Conservation (phyloP, 1,140 invertebrate genomes). For the Pinna nobilis region DNA sequence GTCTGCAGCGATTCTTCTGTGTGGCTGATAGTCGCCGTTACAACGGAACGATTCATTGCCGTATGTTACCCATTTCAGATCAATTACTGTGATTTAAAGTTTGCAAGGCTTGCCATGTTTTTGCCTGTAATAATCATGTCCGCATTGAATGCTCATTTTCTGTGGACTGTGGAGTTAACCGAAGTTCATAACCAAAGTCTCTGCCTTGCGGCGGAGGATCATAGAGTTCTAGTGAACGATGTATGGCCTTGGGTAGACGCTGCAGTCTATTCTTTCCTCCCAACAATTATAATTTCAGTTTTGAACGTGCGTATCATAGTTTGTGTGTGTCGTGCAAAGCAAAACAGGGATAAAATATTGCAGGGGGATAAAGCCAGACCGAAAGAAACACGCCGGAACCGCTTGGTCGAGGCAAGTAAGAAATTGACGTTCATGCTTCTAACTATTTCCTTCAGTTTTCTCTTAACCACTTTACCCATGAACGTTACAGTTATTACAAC, state of each 20-base stretch:
- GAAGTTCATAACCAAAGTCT: background rate
- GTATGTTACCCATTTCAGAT: constrained; percentile 67
- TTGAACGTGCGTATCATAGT: constrained; percentile 62
- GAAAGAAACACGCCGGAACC: constrained; percentile 4
- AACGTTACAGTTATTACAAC: constrained; percentile 65
- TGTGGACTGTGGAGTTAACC: constrained; percentile 61
- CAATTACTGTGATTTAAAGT: constrained; percentile 59
- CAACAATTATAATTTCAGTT: constrained; percentile 60
- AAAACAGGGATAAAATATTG: no score
- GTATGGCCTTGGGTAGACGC: constrained; percentile 64
- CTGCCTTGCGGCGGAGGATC: background rate
- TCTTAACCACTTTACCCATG: constrained; percentile 73
- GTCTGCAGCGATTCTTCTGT: constrained; percentile 68
- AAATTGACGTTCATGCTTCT: constrained; percentile 63
- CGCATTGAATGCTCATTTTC: constrained; percentile 63
- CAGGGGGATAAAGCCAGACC: no score
- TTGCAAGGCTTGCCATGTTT: constrained; percentile 59
- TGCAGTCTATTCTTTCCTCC: constrained; percentile 65
- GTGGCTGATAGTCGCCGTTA: constrained; percentile 74
- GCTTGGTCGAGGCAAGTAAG: background rate
- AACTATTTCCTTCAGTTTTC: constrained; percentile 69
- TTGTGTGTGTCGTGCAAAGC: no score
- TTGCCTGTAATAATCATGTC: constrained; percentile 50
- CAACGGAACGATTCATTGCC: constrained; percentile 71
- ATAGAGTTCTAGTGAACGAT: constrained; percentile 16